A percentile compares a stretch with the other conserved stretches of the same genome.
phyloP scores from a whole-genome alignment of 2,888 invertebrate genomes.

The Hemistola chrysoprasaria region DNA sequence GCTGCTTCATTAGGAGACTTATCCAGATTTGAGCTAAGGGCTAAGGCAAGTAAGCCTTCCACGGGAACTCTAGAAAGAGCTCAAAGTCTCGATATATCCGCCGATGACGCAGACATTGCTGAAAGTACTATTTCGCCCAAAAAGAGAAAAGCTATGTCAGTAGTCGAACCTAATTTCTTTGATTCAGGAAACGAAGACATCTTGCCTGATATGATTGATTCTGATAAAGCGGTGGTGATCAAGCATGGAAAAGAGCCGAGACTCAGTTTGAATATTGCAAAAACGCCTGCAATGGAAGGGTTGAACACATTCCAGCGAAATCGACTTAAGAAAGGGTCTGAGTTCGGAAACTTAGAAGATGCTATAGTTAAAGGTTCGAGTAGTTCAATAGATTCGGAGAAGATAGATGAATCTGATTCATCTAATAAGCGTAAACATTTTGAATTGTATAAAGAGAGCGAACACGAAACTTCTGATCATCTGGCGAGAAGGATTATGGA shows the following conservation, averaged over 20 bases:
- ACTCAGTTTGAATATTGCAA: constrained; percentile 76
- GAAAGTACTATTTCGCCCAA: constrained; percentile 78
- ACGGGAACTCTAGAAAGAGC: constrained; percentile 87
- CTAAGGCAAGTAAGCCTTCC: constrained; percentile 69
- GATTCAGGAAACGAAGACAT: constrained; percentile 66
- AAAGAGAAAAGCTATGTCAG: constrained; percentile 85
- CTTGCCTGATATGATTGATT: constrained; percentile 69
- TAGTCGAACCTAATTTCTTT: constrained; percentile 71
- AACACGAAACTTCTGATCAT: constrained; percentile 72
- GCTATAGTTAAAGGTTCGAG: constrained; percentile 84
- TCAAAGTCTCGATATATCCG: constrained; percentile 89
- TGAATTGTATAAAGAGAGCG: constrained; percentile 50
- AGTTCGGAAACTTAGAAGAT: constrained; percentile 89
- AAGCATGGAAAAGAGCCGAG: constrained; percentile 83
- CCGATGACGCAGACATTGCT: constrained; percentile 70
- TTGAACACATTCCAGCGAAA: constrained; percentile 86
- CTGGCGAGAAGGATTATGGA: constrained; percentile 73
- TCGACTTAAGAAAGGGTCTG: constrained; percentile 87
- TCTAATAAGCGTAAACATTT: constrained; percentile 45
- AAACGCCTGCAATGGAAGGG: constrained; percentile 83
- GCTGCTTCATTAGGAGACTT: constrained; percentile 91
- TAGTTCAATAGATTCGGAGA: constrained; percentile 72
- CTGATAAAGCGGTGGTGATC: constrained; percentile 56
- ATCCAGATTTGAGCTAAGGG: constrained; percentile 83
- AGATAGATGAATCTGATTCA: constrained; percentile 49